Base-by-base conservation (phyloP, 2,888 invertebrate genomes). In the Carabus problematicus region DNA sequence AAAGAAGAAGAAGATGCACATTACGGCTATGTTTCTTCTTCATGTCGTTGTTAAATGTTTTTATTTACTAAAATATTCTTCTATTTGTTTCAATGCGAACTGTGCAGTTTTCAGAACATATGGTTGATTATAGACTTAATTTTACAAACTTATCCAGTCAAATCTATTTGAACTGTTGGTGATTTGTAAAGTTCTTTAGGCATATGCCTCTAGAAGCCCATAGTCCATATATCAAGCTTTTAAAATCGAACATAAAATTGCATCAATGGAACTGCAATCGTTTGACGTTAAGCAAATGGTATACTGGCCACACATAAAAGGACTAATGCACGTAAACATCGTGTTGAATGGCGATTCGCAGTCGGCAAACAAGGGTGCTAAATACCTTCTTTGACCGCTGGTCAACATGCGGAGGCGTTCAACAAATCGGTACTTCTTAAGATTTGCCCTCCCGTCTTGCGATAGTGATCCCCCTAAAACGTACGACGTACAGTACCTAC, bases 341-440 rank as follows among this genome's bases (percentile, higher is more conserved):
- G 76, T 74, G 75, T 71, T 75, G 78, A 79, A 79, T 79, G 77
- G 76, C 76, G 76, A 78, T 78, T 29, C 54, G 78, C 70, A 76
- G 77, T 77, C 77, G 78, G 79, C 80, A 81, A 81, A 81, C 80
- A 81, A 81, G 80, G 79, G 78, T 78, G 80, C 77, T 81, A 81
- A 81, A 81, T 77, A 74, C 75, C 71, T 73, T 74, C 73, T 76
- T 76, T 80, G 81, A 80, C 80, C 81, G 75, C 72, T 74, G 81
- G 80, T 78, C 80, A 79, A 29, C 29, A 72, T 71, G 58, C 68
- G 70, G 66, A 70, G 71, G 70, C 67, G 70, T 66, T 63, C 61
- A n/a, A 41, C 71, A 61, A 72, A 62, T 62, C 69, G 63, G 9
- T 16, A 56, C 56, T 49, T 29, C 54, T 64, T 39, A 70, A 49